Evolutionary conservation across 2,797 vertebrate species (phyloP), one percentile per base, ranked within the genome.

Genomic region (Pseudomugil gertrudae): DNA sequence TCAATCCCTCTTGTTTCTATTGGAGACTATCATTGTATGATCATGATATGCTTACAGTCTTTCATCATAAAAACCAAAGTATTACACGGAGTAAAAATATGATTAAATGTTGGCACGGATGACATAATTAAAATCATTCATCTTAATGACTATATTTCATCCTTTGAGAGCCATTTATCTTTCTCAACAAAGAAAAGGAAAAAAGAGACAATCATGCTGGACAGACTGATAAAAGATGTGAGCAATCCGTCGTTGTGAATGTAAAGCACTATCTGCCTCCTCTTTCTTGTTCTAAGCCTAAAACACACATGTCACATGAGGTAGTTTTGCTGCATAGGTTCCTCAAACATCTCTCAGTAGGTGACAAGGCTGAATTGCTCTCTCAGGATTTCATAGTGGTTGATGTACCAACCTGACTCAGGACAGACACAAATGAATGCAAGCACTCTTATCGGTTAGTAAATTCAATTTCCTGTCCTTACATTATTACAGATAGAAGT

Each of bases 391-490:
- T 74, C 64, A 62, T 24, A 52, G 26, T 23, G 57, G 55, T 74
- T 68, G 17, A 66, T 17, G 36, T 55, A 55, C 57, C 62, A 66
- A 63, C 53, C 9, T n/a, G 51, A 66, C 58, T 69, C 32, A 6
- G 36, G 57, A 73, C 53, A 29, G 24, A 69, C 36, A 86, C 59
- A 77, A 75, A 81, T 66, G 33, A 79, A 70, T 52, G 15, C 50
- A 52, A 24, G 24, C 3, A 13, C 45, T 69, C 74, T 85, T 66
- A 76, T 86, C 78, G 67, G 58, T 59, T 48, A 19, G 61, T 54
- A 32, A 27, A 54, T 79, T 81, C 66, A 84, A 85, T 90, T 87
- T 87, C 82, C 84, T 80, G 78, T 64, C 52, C 36, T 59, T 66
- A 32, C 55, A 62, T 73, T 81, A 85, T 83, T 67, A 63, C 54